Conservation (phyloP, 2,113 vertebrate species). For the Poicephalus meyeri region DNA sequence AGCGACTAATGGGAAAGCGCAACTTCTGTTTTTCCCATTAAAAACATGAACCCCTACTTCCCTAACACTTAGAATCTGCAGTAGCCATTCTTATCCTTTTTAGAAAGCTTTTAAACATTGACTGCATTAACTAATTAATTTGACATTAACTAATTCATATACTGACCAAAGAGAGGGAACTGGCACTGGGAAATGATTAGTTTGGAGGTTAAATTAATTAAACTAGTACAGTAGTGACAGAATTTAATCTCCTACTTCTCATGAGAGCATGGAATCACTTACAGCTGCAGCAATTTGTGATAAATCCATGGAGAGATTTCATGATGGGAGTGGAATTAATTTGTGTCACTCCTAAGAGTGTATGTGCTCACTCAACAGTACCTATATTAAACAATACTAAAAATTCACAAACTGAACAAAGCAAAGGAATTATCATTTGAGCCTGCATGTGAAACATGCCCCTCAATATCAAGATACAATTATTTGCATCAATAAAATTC, state of each 20-base stretch:
- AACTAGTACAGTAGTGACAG: slow-evolving; percentile 63
- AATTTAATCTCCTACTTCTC: slow-evolving; percentile 70
- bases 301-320: slow-evolving; percentile 50
- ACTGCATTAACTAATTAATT: slow-evolving; percentile 53
- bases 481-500: not conserved
- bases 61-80: not conserved
- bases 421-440: not conserved
- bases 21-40: not conserved
- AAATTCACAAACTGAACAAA: not conserved
- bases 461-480: not conserved
- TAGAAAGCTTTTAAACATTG: slow-evolving; percentile 17
- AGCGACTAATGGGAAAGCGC: not conserved
- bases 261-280: slow-evolving; percentile 53
- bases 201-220: slow-evolving; percentile 71
- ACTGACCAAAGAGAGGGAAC: slow-evolving; percentile 33
- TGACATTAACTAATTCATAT: slow-evolving; percentile 53
- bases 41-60: not conserved
- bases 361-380: not conserved
- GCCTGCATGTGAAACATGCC: not conserved
- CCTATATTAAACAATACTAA: not conserved
- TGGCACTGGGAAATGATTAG: not conserved
- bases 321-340: slow-evolving; percentile 61
- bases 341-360: slow-evolving; percentile 3
- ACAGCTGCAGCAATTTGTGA: slow-evolving; percentile 43
- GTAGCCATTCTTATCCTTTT: not conserved